Percentiles rank a stretch among this genome's conserved stretches.
These are phyloP conservation scores for Paradisaea rubra DNA, from an alignment of 2,113 vertebrate genomes.

Conservation along the genomic window DNA sequence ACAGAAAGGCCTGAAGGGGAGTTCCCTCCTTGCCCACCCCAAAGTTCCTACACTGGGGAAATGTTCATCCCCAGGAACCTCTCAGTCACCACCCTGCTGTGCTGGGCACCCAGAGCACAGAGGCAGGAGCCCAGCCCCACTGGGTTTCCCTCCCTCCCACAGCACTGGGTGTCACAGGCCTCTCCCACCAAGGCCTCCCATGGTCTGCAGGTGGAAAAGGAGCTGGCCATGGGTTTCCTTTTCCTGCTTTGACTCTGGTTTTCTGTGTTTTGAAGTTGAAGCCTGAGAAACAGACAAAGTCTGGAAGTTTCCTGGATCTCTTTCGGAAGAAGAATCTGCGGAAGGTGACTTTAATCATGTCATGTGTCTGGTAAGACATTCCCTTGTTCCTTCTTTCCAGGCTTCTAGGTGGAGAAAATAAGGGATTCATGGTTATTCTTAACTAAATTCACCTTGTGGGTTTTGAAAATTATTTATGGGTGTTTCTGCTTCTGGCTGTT, in stretches of 20 bases:
- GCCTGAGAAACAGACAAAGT: background rate
- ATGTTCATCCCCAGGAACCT: background rate
- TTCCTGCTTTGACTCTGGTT: background rate
- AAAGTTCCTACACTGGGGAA: background rate
- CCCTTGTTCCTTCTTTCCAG: background rate
- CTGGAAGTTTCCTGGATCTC: background rate
- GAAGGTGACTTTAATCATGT: constrained; percentile 67
- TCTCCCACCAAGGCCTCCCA: background rate
- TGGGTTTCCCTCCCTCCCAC: background rate
- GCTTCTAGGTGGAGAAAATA: accelerated
- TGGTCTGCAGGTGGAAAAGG: background rate
- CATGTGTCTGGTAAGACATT: constrained; percentile 76
- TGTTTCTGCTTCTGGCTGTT: background rate
- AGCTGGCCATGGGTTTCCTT: background rate
- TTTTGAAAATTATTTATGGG: background rate
- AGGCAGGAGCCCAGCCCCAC: background rate
- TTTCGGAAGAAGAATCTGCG: background rate
- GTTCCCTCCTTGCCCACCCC: background rate
- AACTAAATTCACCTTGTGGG: accelerated
- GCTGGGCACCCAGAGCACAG: background rate
- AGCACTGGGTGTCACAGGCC: background rate
- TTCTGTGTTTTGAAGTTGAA: background rate
- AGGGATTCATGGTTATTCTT: accelerated
- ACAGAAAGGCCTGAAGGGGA: background rate
- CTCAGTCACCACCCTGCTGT: background rate